Evolutionary conservation across 1,140 invertebrate genomes (phyloP).

Genomic region (Cotesia vestalis): DNA sequence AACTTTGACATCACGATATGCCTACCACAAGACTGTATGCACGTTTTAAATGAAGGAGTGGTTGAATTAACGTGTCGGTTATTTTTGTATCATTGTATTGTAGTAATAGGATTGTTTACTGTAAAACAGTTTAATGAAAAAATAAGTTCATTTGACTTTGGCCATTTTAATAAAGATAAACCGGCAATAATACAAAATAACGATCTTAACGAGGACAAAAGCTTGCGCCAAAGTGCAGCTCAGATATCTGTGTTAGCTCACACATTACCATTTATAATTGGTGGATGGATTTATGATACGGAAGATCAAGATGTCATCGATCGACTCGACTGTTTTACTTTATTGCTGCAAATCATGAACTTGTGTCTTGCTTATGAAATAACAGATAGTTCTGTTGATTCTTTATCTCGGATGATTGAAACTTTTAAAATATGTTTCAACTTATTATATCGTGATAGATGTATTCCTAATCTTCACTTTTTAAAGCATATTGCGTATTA

Average conservation of each 20-base stretch:
- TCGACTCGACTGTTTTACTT: slow-evolving; percentile 24
- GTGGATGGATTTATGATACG: slow-evolving; percentile 28
- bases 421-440: slow-evolving; percentile 34
- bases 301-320: slow-evolving; percentile 27
- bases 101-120: slow-evolving; percentile 30
- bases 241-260: slow-evolving; percentile 33
- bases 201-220: slow-evolving; percentile 1
- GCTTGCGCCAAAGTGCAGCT: slow-evolving; percentile 26
- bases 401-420: slow-evolving; percentile 39
- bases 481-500: slow-evolving; percentile 38
- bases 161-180: slow-evolving; percentile 36
- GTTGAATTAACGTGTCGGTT: slow-evolving; percentile 20
- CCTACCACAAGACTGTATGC: slow-evolving; percentile 46
- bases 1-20: slow-evolving; percentile 38
- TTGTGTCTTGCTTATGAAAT: slow-evolving; percentile 42
- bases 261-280: slow-evolving; percentile 33
- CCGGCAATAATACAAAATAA: slow-evolving; percentile 20
- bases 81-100: slow-evolving; percentile 33
- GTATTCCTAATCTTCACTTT: slow-evolving; percentile 46
- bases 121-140: slow-evolving; percentile 39
- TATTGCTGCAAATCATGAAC: slow-evolving; percentile 42
- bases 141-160: slow-evolving; percentile 40
- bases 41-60: slow-evolving; percentile 44
- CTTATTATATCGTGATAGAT: slow-evolving; percentile 29
- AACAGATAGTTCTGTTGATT: slow-evolving; percentile 16